Conservation (phyloP, 2,113 vertebrate species). For the Scartelaos histophorus region DNA sequence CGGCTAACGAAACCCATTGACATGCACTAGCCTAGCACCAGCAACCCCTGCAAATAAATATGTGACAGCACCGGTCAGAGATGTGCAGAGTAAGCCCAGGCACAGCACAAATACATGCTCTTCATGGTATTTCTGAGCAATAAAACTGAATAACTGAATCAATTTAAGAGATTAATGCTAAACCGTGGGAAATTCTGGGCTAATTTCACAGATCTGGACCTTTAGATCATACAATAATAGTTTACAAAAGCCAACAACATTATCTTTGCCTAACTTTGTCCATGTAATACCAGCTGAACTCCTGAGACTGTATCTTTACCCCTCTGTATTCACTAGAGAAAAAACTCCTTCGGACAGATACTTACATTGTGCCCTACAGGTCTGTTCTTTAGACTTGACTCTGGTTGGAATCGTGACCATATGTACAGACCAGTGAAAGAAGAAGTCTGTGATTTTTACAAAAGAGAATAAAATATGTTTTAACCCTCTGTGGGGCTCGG, state of each 20-base stretch:
- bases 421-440: background rate
- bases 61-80: no score
- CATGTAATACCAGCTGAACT: background rate
- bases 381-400: background rate
- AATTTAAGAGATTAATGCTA: no score
- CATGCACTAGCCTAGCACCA: no score
- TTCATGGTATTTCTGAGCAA: no score
- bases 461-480: conserved; percentile 7
- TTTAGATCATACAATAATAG: no score
- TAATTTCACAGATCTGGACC: no score
- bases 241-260: background rate
- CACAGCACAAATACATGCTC: no score
- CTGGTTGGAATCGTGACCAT: background rate
- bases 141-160: no score
- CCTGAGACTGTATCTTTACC: background rate
- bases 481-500: background rate
- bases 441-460: background rate
- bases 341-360: background rate
- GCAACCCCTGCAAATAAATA: no score
- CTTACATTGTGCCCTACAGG: background rate
- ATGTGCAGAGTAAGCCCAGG: no score
- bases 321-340: background rate
- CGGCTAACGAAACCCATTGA: no score
- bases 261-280: background rate
- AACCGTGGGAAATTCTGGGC: no score